These are phyloP conservation scores for Apamea monoglypha DNA, from an alignment of 2,888 invertebrate species.

Conservation along the genomic window DNA sequence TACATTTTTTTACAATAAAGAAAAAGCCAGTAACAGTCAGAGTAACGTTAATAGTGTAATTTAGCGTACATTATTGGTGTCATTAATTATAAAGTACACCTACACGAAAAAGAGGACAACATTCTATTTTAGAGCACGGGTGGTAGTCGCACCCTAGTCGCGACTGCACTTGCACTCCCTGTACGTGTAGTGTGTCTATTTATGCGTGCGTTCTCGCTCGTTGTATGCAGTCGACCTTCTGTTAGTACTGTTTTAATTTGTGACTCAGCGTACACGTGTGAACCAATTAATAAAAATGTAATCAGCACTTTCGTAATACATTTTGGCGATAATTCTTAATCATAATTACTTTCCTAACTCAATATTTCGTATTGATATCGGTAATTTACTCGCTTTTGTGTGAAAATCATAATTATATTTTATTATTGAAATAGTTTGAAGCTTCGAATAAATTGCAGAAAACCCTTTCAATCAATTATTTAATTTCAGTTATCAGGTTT, in stretches of 20 bases:
- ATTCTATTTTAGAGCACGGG: not conserved
- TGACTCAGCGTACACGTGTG: not conserved
- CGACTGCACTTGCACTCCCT: not conserved
- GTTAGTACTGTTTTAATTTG: not conserved
- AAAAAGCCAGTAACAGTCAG: not conserved
- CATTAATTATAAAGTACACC: not conserved
- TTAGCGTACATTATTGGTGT: too few relatives aligned
- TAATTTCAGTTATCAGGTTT: not conserved
- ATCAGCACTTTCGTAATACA: conserved; percentile 42
- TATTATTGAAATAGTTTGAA: conserved; percentile 9
- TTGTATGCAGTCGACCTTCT: not conserved
- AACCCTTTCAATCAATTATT: not conserved
- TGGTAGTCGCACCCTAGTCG: not conserved
- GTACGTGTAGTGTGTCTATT: not conserved
- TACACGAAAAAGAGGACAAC: not conserved
- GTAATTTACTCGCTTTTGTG: conserved; percentile 6
- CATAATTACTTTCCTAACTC: conserved; percentile 38
- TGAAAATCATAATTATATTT: conserved; percentile 2
- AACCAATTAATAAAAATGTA: conserved; percentile 32
- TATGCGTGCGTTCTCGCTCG: not conserved
- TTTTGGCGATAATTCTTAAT: conserved; percentile 30
- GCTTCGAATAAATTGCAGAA: not conserved
- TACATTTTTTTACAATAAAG: not conserved
- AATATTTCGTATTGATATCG: conserved; percentile 17
- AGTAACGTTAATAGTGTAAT: not conserved